Evolutionary conservation across 2,797 vertebrate genomes (phyloP).

Genomic region (Bovichtus diacanthus): DNA sequence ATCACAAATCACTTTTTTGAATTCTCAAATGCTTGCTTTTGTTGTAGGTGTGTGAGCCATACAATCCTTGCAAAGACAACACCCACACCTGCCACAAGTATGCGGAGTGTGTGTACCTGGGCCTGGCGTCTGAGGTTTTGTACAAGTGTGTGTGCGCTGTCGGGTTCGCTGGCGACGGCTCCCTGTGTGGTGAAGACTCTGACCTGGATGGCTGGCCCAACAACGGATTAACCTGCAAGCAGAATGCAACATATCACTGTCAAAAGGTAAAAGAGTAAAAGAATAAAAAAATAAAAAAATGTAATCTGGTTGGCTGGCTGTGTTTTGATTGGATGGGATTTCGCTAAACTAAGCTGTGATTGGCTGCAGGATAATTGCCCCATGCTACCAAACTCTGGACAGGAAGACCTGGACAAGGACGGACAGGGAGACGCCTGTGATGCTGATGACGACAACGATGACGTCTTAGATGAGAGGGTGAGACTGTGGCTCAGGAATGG

Average conservation of each 20-base stretch:
- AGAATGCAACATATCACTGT: slow-evolving; percentile 95
- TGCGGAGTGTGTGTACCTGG: slow-evolving; percentile 91
- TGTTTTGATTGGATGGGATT: slow-evolving; percentile 22
- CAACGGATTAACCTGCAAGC: slow-evolving; percentile 88
- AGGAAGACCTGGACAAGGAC: slow-evolving; percentile 95
- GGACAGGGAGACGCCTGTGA: slow-evolving; percentile 95
- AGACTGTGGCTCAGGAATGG: slow-evolving; percentile 28
- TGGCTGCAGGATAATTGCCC: slow-evolving; percentile 94
- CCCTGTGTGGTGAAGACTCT: slow-evolving; percentile 93
- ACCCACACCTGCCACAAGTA: slow-evolving; percentile 93
- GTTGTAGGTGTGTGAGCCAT: slow-evolving; percentile 92
- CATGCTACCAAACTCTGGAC: slow-evolving; percentile 94
- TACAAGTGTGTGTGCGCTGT: slow-evolving; percentile 93
- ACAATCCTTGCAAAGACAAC: slow-evolving; percentile 95
- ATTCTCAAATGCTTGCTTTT: slow-evolving; percentile 2
- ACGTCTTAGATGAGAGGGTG: slow-evolving; percentile 93
- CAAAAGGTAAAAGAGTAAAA: slow-evolving; percentile 84
- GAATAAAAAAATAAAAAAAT: not conserved
- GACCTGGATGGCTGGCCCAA: slow-evolving; percentile 99
- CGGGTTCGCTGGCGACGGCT: slow-evolving; percentile 95
- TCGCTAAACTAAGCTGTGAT: slow-evolving; percentile 25
- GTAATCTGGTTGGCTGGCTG: not conserved
- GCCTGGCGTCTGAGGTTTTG: slow-evolving; percentile 92
- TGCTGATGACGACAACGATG: slow-evolving; percentile 95
- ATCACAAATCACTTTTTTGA: not conserved